A percentile compares a stretch with the other conserved stretches of the same genome.
These are phyloP conservation scores for Brachyhypopomus occidentalis DNA, from an alignment of 2,113 vertebrate species.

Conservation along the genomic window DNA sequence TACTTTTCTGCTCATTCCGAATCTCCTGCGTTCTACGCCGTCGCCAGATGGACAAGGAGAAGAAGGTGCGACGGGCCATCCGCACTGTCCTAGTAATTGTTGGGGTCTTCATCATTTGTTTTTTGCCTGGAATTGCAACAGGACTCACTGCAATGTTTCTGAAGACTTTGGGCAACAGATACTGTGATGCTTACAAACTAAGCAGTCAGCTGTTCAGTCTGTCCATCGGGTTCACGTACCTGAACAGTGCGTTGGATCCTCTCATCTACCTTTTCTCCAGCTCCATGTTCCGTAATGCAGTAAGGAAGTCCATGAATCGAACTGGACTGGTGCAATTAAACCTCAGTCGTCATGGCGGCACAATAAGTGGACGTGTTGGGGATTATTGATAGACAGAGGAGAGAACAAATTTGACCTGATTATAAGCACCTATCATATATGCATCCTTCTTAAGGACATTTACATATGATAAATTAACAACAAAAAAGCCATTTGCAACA, in stretches of 20 bases:
- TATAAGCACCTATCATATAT: too few species aligned
- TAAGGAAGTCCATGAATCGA: conserved; percentile 55
- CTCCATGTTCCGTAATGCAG: conserved; percentile 68
- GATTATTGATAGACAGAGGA: neutral
- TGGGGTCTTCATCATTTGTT: conserved; percentile 62
- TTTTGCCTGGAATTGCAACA: conserved; percentile 69
- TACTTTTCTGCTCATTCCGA: conserved; percentile 43
- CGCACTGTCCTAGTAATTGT: conserved; percentile 67
- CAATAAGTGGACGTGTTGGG: neutral
- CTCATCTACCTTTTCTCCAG: conserved; percentile 77
- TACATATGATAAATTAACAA: too few species aligned
- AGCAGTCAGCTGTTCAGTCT: conserved; percentile 64
- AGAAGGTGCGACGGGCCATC: conserved; percentile 62
- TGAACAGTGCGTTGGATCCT: conserved; percentile 76
- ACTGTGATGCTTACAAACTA: conserved; percentile 63
- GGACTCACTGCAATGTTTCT: conserved; percentile 54
- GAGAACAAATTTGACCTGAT: neutral
- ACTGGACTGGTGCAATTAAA: conserved; percentile 20
- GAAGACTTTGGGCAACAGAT: accelerated
- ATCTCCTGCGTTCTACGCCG: conserved; percentile 31
- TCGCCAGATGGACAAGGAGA: conserved; percentile 34
- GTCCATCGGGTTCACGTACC: conserved; percentile 74
- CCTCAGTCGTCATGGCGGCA: conserved; percentile 23
- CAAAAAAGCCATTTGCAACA: too few species aligned
- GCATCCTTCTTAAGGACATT: too few species aligned